Evolutionary conservation across 2,888 invertebrate species (phyloP), one percentile per base, ranked within the genome.

Genomic region (Aricia artaxerxes): DNA sequence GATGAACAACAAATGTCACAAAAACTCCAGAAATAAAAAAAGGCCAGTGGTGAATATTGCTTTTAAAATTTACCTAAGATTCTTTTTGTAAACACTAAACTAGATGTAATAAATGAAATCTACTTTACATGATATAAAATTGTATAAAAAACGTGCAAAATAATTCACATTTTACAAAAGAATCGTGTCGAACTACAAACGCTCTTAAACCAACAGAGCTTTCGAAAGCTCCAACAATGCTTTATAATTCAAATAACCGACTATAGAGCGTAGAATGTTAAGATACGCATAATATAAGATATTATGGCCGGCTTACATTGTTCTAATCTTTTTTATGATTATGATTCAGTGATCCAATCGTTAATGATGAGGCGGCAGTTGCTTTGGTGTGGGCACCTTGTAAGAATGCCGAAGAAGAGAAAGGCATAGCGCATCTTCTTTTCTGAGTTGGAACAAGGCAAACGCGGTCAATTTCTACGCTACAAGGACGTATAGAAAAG

Each of bases 161-260:
- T 73, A 16, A 24, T 44, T 73, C 49, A 44, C 24, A 44, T 7
- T 76, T n/a, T 16, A 76, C 57, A 57, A 35, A 75, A 75, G 75
- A 57, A 57, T 76, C 76, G 31, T 76, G 53, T 76, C 35, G 57
- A 57, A 53, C 76, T 53, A 31, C 53, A 76, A 76, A 76, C 31
- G 57, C 76, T 75, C 75, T 76, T 49, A 13, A 49, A 75, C 4
- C 35, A 49, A 31, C 57, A 76, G 57, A 76, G 76, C 76, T 57
- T 73, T 73, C 5, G 13, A 75, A 76, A 76, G 76, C 76, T 53
- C 35, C 35, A 76, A 76, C 53, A 57, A 76, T 53, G 35, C 49
- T 76, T 35, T 76, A 76, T 57, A 53, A 76, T 76, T 53, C 16
- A 53, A 35, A 75, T 31, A 44, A 24, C 53, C 13, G 49, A n/a